A percentile compares a stretch with the other conserved stretches of the same genome.
Evolutionary conservation across 2,113 vertebrate species (phyloP).

Genomic region (Ramphastos sulfuratus): DNA sequence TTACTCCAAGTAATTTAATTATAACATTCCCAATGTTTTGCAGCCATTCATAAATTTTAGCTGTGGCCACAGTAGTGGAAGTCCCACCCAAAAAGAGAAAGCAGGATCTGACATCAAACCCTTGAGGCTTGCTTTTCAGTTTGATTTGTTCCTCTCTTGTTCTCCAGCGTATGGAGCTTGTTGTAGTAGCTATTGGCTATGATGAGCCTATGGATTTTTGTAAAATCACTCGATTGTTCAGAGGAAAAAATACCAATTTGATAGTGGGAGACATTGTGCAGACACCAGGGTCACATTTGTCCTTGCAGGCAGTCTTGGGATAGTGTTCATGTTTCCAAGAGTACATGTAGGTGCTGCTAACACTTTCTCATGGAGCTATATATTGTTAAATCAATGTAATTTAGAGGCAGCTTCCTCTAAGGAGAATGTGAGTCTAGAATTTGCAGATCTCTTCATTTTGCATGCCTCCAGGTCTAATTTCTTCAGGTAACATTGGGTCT

Average conservation of each 20-base stretch:
- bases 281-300: background rate
- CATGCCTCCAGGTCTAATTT: background rate
- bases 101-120: background rate
- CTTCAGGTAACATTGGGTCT: background rate
- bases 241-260: background rate
- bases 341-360: background rate
- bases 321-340: background rate
- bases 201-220: background rate
- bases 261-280: background rate
- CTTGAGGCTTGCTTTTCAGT: background rate
- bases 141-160: background rate
- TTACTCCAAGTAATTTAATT: background rate
- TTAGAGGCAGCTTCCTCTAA: background rate
- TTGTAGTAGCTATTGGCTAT: background rate
- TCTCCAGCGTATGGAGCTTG: background rate
- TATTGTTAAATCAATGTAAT: background rate
- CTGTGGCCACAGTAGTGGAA: background rate
- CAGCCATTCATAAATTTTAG: background rate
- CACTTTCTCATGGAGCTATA: background rate
- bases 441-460: background rate
- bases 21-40: background rate
- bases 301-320: background rate
- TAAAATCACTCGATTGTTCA: background rate
- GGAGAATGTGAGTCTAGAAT: background rate
- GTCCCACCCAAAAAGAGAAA: background rate